Percentiles rank a stretch among this genome's conserved stretches.
Conservation (phyloP, 1,140 invertebrate species). For the Drosophila oshimai region DNA sequence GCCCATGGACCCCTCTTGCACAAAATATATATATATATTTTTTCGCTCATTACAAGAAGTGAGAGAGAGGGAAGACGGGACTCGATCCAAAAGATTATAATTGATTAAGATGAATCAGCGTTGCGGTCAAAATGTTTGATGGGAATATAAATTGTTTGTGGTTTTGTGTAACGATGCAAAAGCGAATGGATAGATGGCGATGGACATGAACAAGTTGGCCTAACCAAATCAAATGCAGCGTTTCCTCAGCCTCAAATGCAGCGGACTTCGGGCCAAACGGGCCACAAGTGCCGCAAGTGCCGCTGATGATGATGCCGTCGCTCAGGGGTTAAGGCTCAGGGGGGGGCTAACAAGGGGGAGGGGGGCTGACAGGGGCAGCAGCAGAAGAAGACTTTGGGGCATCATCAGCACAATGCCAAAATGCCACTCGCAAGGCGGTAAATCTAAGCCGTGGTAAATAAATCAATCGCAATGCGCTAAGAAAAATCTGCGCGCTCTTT, state of each 20-base stretch:
- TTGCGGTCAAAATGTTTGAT: conserved; percentile 81
- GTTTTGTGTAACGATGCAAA: conserved; percentile 78
- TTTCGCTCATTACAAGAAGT: conserved; percentile 70
- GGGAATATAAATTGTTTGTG: conserved; percentile 82
- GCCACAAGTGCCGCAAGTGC: conserved; percentile 47
- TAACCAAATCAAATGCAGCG: conserved; percentile 77
- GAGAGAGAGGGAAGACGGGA: conserved; percentile 32
- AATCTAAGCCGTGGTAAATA: conserved; percentile 81
- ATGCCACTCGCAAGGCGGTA: conserved; percentile 77
- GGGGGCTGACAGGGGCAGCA: conserved; percentile 3
- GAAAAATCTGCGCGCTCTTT: conserved; percentile 45
- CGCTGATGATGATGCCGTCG: conserved; percentile 60
- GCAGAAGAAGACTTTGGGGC: conserved; percentile 31
- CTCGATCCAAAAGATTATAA: conserved; percentile 74
- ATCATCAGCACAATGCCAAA: conserved; percentile 79
- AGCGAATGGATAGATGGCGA: conserved; percentile 24
- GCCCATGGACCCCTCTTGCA: conserved; percentile 7
- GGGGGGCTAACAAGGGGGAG: not conserved
- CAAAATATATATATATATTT: not conserved
- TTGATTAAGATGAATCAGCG: conserved; percentile 82
- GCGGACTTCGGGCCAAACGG: conserved; percentile 30
- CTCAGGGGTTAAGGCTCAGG: conserved; percentile 14
- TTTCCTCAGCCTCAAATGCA: conserved; percentile 34
- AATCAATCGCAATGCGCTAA: conserved; percentile 71
- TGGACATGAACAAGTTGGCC: conserved; percentile 52